phyloP scores from a whole-genome alignment of 2,888 invertebrate genomes.

The Noctua comes region DNA sequence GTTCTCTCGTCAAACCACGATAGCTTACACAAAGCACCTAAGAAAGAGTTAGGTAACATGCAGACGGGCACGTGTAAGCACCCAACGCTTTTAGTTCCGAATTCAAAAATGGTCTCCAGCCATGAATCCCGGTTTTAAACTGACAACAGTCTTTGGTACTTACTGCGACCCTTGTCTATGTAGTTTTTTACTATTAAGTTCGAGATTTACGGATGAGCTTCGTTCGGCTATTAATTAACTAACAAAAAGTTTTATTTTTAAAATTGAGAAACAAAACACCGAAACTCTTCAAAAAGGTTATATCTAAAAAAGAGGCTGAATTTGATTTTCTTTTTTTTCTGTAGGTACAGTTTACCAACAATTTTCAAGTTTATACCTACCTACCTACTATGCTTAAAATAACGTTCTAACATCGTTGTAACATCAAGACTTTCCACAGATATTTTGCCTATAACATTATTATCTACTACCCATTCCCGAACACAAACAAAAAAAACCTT shows the following conservation, averaged over 20 bases:
- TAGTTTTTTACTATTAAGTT: not conserved
- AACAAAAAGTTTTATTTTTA: not conserved
- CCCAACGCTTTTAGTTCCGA: slow-evolving; percentile 14
- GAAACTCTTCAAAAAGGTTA: not conserved
- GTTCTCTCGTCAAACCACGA: not conserved
- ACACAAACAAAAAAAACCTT: not conserved
- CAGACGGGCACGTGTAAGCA: not conserved
- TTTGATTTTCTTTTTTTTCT: not conserved
- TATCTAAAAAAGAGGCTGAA: not conserved
- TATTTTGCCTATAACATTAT: slow-evolving; percentile 10
- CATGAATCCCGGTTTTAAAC: slow-evolving; percentile 10
- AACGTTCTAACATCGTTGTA: not conserved
- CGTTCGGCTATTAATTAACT: not conserved
- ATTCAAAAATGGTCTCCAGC: not conserved
- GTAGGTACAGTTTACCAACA: not conserved
- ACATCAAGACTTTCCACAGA: not conserved
- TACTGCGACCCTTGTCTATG: not conserved
- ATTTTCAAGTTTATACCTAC: not conserved
- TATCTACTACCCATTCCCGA: slow-evolving; percentile 10
- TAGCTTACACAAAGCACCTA: not conserved
- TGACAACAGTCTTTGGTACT: not conserved
- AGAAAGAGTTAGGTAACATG: not conserved
- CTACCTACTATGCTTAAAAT: not conserved
- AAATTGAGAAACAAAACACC: not conserved
- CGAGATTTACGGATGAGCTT: not conserved